Evolutionary conservation across 2,797 vertebrate species (phyloP).

Genomic region (Phoxinus dragarum): DNA sequence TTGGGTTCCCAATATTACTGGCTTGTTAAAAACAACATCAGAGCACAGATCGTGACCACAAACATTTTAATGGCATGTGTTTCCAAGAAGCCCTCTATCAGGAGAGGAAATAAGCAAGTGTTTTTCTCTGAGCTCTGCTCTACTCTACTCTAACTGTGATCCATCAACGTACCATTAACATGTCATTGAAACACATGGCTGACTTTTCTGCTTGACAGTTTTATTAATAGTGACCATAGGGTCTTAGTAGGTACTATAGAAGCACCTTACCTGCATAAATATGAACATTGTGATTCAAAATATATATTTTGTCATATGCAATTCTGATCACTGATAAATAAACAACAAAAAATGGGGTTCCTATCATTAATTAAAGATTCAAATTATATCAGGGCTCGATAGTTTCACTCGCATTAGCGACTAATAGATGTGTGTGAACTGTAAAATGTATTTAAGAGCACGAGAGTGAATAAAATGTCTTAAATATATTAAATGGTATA

Average conservation of each 20-base stretch:
- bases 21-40: constrained; percentile 15
- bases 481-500: not conserved
- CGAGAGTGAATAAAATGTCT: not conserved
- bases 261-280: not conserved
- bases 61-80: constrained; percentile 42
- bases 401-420: too few relatives aligned
- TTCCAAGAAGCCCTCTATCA: constrained; percentile 10
- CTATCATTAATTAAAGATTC: not conserved
- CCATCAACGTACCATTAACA: constrained; percentile 40
- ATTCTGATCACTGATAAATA: not conserved
- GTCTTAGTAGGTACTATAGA: not conserved
- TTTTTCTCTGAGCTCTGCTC: constrained; percentile 26
- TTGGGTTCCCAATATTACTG: not conserved
- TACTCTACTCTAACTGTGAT: constrained; percentile 12
- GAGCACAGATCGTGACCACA: constrained; percentile 5
- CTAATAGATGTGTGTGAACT: too few relatives aligned
- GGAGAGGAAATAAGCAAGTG: constrained; percentile 34
- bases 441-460: too few relatives aligned
- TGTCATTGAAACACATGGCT: constrained; percentile 23
- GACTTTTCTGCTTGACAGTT: constrained; percentile 36
- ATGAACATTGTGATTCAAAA: not conserved
- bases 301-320: not conserved
- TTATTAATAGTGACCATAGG: constrained; percentile 21
- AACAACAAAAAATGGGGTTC: not conserved
- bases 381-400: too few relatives aligned